Percentiles rank a stretch among this genome's conserved stretches.
Evolutionary conservation across 2,113 vertebrate species (phyloP).

Genomic region (Orientallactaga bullata): DNA sequence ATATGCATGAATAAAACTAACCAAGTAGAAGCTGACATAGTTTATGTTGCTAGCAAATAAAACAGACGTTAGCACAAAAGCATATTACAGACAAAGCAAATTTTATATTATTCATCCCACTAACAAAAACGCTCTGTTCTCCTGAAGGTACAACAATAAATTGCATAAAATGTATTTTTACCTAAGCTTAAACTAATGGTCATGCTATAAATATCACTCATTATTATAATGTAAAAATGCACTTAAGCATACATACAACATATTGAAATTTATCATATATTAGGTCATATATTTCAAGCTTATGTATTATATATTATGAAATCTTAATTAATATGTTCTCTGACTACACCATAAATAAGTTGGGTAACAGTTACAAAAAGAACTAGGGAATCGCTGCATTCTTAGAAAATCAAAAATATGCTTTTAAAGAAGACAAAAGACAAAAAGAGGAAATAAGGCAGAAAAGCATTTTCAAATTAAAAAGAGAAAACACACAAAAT

Average conservation of each 20-base stretch:
- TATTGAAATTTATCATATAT: background rate
- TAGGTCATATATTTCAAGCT: background rate
- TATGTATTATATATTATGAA: background rate
- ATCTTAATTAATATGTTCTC: background rate
- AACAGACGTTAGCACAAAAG: background rate
- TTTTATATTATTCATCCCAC: background rate
- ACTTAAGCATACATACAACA: background rate
- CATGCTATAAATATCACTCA: background rate
- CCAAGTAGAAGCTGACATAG: background rate
- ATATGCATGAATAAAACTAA: background rate
- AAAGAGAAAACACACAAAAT: background rate
- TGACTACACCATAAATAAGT: background rate
- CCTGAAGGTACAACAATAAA: background rate
- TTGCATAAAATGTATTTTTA: background rate
- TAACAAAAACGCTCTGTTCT: background rate
- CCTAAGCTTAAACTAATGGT: background rate
- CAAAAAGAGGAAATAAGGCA: constrained; percentile 16
- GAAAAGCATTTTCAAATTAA: background rate
- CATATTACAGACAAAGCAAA: background rate
- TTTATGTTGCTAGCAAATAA: background rate
- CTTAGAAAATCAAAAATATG: background rate
- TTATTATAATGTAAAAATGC: background rate
- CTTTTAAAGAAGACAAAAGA: background rate
- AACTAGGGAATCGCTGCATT: background rate
- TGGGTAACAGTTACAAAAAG: background rate